Conservation (phyloP, 2,113 vertebrate species). For the Tachuris rubrigastra region DNA sequence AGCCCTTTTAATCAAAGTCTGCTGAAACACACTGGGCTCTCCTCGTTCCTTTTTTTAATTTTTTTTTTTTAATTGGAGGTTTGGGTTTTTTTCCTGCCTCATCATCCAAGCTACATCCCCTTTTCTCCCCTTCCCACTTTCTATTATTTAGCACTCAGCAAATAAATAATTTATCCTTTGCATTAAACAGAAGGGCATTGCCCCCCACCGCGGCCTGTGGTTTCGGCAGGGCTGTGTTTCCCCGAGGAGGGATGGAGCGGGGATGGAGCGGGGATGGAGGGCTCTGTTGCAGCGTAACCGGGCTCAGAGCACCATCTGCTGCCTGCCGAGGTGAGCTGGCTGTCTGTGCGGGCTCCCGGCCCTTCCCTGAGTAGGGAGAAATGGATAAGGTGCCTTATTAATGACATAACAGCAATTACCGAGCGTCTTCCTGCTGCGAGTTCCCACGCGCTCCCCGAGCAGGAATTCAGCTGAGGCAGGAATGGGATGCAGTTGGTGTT, state of each 20-base stretch:
- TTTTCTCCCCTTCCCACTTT: not conserved
- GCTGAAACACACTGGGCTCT: not conserved
- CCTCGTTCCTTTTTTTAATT: not conserved
- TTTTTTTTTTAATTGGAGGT: not conserved
- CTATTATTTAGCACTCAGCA: not conserved
- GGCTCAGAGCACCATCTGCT: constrained; percentile 59
- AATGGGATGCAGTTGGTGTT: not conserved
- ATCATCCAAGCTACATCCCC: not conserved
- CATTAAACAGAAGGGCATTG: not conserved
- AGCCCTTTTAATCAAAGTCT: not conserved
- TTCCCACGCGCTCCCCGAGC: not conserved
- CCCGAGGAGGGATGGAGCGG: not conserved
- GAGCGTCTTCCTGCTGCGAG: not conserved
- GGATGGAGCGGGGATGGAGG: too few species aligned
- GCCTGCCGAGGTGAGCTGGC: not conserved
- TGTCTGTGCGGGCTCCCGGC: not conserved
- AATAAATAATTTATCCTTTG: not conserved
- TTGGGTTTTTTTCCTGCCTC: not conserved
- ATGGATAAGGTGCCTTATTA: fast-evolving
- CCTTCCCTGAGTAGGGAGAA: fast-evolving
- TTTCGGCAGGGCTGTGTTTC: not conserved
- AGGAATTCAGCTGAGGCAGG: not conserved
- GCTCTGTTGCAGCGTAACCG: not conserved
- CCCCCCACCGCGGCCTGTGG: fast-evolving
- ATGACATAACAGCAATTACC: not conserved